Conservation (phyloP, 2,113 vertebrate species). For the Poeciliopsis occidentalis region DNA sequence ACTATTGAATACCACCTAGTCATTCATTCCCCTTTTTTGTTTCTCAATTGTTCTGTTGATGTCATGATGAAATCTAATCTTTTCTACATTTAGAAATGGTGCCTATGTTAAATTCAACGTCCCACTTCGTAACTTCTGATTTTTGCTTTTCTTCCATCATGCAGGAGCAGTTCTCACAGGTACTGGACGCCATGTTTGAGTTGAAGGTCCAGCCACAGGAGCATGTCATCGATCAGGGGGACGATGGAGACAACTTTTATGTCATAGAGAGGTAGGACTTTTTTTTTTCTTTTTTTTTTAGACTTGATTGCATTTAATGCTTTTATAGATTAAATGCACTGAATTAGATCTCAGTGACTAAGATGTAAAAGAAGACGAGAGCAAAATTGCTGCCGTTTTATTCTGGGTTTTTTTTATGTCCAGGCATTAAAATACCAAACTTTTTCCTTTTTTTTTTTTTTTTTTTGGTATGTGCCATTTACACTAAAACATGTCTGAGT, state of each 20-base stretch:
- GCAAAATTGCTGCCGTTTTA: not conserved
- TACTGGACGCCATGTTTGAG: conserved; percentile 99
- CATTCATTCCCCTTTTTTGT: conserved; percentile 1
- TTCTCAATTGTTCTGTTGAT: not conserved
- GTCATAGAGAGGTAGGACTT: conserved; percentile 89
- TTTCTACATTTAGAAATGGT: not conserved
- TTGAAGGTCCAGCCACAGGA: conserved; percentile 88
- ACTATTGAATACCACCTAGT: not conserved
- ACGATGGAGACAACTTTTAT: conserved; percentile 99
- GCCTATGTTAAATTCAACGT: not conserved
- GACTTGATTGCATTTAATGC: not conserved
- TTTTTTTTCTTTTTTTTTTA: not conserved
- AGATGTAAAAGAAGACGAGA: not conserved
- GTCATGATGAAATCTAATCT: conserved; percentile 3
- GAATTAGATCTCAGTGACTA: too few relatives aligned
- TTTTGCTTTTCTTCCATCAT: not conserved
- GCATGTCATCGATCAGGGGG: conserved; percentile 97
- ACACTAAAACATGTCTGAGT: not conserved
- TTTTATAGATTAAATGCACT: too few relatives aligned
- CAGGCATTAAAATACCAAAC: not conserved
- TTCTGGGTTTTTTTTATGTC: not conserved
- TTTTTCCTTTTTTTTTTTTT: too few relatives aligned
- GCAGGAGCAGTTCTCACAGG: conserved; percentile 96
- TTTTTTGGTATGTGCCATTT: not conserved
- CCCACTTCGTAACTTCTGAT: conserved; percentile 2